phyloP scores from a whole-genome alignment of 2,888 invertebrate genomes.

The Xanthorhoe designata region DNA sequence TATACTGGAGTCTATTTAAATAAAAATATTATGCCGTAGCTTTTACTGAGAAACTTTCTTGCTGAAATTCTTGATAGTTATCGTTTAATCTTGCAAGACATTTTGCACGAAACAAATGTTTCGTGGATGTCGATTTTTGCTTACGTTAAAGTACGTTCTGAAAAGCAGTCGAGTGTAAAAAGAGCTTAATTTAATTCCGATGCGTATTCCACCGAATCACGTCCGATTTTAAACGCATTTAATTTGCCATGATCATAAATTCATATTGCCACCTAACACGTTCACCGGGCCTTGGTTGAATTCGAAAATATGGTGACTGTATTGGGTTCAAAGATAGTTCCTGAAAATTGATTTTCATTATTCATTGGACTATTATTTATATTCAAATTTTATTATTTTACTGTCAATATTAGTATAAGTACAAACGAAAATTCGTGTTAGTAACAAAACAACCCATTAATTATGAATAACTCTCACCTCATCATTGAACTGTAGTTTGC shows the following conservation, averaged over 20 bases:
- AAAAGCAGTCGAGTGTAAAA: conserved; percentile 62
- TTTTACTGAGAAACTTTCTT: conserved; percentile 32
- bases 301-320: conserved; percentile 69
- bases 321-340: conserved; percentile 52
- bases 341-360: background rate
- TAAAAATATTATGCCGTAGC: conserved; percentile 45
- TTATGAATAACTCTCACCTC: too few relatives aligned
- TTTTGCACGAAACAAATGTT: conserved; percentile 1
- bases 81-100: conserved; percentile 31
- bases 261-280: conserved; percentile 79
- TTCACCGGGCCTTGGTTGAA: conserved; percentile 66
- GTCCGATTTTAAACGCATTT: conserved; percentile 72
- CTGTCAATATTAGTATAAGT: too few relatives aligned
- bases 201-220: conserved; percentile 63
- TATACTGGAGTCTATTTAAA: conserved; percentile 44
- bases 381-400: too few relatives aligned
- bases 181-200: conserved; percentile 72
- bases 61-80: conserved; percentile 30
- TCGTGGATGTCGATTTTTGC: background rate
- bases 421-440: too few relatives aligned
- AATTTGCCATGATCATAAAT: conserved; percentile 79
- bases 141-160: conserved; percentile 30
- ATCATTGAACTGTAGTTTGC: too few relatives aligned
- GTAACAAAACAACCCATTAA: too few relatives aligned
- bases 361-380: background rate